Percentiles rank a stretch among this genome's conserved stretches.
Evolutionary conservation across 2,797 vertebrate species (phyloP).

Genomic region (Taeniopygia guttata): DNA sequence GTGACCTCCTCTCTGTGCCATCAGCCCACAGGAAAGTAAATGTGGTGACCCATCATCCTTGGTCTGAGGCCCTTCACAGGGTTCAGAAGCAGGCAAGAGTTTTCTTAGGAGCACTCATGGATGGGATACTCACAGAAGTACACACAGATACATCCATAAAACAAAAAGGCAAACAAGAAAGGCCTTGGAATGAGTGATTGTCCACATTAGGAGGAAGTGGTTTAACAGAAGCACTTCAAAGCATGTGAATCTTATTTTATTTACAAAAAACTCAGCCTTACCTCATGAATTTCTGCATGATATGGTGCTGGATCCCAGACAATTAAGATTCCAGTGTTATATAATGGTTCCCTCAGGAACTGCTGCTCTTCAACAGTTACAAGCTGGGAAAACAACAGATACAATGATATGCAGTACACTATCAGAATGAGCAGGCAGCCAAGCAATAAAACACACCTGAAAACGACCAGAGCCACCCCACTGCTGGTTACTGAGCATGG

Average conservation of each 20-base stretch:
- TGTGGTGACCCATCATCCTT: not conserved
- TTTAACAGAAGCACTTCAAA: not conserved
- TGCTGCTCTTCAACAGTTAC: constrained; percentile 63
- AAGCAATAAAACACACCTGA: not conserved
- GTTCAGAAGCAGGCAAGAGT: not conserved
- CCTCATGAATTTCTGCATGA: constrained; percentile 73
- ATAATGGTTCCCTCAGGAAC: constrained; percentile 72
- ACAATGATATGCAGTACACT: not conserved
- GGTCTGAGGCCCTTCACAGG: not conserved
- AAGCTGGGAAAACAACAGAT: constrained; percentile 63
- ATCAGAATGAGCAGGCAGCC: not conserved
- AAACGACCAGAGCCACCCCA: not conserved
- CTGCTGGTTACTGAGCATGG: not conserved
- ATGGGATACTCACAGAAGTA: not conserved
- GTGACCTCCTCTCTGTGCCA: not conserved
- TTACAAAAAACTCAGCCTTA: constrained; percentile 40
- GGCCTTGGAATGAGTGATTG: not conserved
- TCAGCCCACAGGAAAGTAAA: not conserved
- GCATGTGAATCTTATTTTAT: not conserved
- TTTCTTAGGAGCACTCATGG: not conserved
- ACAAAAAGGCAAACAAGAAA: not conserved
- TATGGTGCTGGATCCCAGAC: constrained; percentile 81
- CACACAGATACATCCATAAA: accelerated
- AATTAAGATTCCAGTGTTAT: constrained; percentile 76
- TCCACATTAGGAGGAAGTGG: not conserved